Evolutionary conservation across 2,888 invertebrate species (phyloP), one percentile per base, ranked within the genome.

Genomic region (Chromoteleia sp.): DNA sequence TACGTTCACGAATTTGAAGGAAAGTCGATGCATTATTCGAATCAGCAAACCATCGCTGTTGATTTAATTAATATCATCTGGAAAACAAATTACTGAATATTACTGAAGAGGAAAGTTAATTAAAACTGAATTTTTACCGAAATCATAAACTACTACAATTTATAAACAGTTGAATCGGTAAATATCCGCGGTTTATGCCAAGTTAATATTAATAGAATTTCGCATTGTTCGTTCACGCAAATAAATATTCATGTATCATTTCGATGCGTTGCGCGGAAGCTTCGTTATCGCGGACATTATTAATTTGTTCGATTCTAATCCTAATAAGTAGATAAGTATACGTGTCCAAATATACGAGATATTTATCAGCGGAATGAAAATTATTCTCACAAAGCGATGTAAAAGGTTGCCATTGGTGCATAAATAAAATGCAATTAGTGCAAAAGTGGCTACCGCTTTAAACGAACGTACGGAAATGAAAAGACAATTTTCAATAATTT

Each of bases 401-500:
- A 10, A 58, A 21, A 39, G 48, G 43, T 61, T 8, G 41, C 39
- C 4, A 14, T 33, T n/a, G 6, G 19, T 41, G 17, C 17, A 21
- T 14, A 56, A 77, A 59, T 59, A 29, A 65, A 73, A 67, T 67
- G 56, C 39, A 63, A 74, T 63, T 63, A 74, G 25, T 15, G 5
- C 3, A 15, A 36, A 54, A 54, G 43, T 54, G 58, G 48, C 36
- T 8, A 4, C 10, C 30, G n/a, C 30, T 25, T 65, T 19, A 12
- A 65, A 63, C 30, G 19, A 59, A 70, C 14, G 25, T 17, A 25
- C 36, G 5, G 36, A 48, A 61, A 75, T 48, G 50, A 63, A 54
- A 30, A 58, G 58, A 56, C 50, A 65, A 79, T 73, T 76, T 71
- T 71, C 50, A 71, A 65, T 70, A 71, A 81, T 77, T 74, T 67